Evolutionary conservation across 2,888 invertebrate species (phyloP).

Genomic region (Sabellastarte sp.): DNA sequence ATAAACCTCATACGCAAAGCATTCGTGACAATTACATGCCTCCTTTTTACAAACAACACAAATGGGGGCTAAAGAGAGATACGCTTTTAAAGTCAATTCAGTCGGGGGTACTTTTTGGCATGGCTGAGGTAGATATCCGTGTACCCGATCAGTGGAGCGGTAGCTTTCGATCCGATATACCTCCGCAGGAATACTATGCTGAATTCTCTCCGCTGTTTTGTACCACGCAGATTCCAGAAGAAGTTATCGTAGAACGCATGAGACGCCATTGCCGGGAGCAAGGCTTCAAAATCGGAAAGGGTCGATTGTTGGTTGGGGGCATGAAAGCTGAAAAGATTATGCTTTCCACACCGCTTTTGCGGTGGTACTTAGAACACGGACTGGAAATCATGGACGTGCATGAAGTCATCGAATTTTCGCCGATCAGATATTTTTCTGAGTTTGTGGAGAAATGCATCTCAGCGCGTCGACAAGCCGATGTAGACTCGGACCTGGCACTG

Average conservation of each 20-base stretch:
- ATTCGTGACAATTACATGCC: not conserved
- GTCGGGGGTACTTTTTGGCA: too few species aligned
- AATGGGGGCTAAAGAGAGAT: too few species aligned
- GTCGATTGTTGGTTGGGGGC: constrained; percentile 3
- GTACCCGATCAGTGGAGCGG: not conserved
- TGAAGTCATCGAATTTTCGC: not conserved
- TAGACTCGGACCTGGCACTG: constrained; percentile 14
- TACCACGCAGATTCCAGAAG: not conserved
- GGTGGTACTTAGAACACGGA: constrained; percentile 4
- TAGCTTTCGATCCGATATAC: not conserved
- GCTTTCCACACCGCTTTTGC: not conserved
- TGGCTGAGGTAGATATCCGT: not conserved
- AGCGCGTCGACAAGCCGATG: constrained; percentile 22
- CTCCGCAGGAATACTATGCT: not conserved
- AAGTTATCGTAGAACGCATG: not conserved
- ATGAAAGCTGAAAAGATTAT: constrained; percentile 4
- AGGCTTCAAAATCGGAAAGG: not conserved
- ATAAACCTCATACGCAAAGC: not conserved
- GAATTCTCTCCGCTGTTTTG: not conserved
- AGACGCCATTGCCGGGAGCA: not conserved
- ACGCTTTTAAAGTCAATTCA: too few species aligned
- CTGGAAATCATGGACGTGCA: not conserved
- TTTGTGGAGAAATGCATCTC: constrained; percentile 10
- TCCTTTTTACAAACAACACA: not conserved
- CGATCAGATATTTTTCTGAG: not conserved